These are phyloP conservation scores for Nyctibius bracteatus DNA, from an alignment of 2,113 vertebrate genomes.

Conservation along the genomic window DNA sequence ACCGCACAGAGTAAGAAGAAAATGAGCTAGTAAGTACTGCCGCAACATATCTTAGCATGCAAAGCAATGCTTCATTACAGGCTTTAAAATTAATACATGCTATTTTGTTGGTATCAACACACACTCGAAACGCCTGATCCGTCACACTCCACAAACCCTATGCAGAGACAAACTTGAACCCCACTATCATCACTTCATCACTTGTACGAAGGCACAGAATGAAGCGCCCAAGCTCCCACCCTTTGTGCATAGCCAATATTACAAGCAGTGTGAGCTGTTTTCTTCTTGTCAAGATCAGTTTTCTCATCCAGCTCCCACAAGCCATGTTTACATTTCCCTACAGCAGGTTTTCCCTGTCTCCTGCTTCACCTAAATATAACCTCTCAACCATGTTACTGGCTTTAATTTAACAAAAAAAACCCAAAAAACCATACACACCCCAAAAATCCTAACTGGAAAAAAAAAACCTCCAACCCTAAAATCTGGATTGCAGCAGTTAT, in stretches of 20 bases:
- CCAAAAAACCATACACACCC: background rate
- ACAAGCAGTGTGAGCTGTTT: background rate
- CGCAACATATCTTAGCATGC: background rate
- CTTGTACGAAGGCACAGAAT: background rate
- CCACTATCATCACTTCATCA: accelerated
- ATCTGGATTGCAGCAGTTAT: background rate
- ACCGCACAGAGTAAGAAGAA: background rate
- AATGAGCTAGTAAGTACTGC: background rate
- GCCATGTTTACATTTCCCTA: background rate
- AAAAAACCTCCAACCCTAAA: background rate
- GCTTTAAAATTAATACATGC: background rate
- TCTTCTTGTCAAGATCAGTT: background rate
- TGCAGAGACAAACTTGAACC: background rate
- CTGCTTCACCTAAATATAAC: background rate
- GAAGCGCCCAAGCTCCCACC: background rate
- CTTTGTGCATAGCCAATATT: background rate
- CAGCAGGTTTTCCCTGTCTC: background rate
- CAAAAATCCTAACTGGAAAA: background rate
- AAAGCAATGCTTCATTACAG: background rate
- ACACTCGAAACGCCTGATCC: background rate
- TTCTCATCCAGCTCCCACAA: background rate
- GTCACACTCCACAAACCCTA: background rate
- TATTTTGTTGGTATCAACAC: background rate
- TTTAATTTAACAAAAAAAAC: background rate
- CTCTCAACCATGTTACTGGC: background rate